Base-by-base conservation (phyloP, 2,797 vertebrate species). In the Manis crassicaudata region DNA sequence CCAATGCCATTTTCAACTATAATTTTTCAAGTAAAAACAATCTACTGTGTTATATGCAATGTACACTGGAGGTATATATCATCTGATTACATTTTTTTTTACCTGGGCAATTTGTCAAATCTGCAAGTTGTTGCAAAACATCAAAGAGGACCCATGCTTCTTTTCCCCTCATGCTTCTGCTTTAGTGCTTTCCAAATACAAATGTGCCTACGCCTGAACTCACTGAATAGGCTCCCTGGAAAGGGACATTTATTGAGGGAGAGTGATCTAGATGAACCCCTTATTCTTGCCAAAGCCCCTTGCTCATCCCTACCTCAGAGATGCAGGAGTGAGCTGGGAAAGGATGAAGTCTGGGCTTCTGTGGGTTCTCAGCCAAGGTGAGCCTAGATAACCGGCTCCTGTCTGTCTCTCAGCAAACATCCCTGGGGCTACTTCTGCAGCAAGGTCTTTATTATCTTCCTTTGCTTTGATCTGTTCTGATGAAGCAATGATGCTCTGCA, bases 11-110 rank as follows among this genome's bases (percentile, higher is more conserved):
- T 89, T 65, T 60, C 12, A 65, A 25, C 12, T 67, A 6, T 35
- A 85, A 29, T 63, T 79, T 88, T 88, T 73, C 68, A 80, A 87
- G 43, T 73, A 70, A 85, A 88, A 88, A 50, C 46, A 27, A 79
- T 23, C 63, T 23, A 10, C 29, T 75, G 11, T 67, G 10, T 75
- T 81, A 21, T 25, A 70, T 6, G 12, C 50, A 62, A 65, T 20
- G 27, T 32, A 46, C 2, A 9, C 7, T 27, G 7, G 40, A 21
- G 16, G 5, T 52, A 5, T 52, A 20, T 76, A 40, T 29, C n/a
- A 40, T 76, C 87, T 87, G 70, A 43, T 18, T 35, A n/a, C n/a
- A 12, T n/a, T 54, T 60, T 32, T 82, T 94, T 65, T 43, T 58
- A 72, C 79, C 40, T 68, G 82, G 65, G 35, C 11, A 67, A 67